These are phyloP conservation scores for Zosterops hypoxanthus DNA, from an alignment of 2,113 vertebrate species.

Conservation along the genomic window DNA sequence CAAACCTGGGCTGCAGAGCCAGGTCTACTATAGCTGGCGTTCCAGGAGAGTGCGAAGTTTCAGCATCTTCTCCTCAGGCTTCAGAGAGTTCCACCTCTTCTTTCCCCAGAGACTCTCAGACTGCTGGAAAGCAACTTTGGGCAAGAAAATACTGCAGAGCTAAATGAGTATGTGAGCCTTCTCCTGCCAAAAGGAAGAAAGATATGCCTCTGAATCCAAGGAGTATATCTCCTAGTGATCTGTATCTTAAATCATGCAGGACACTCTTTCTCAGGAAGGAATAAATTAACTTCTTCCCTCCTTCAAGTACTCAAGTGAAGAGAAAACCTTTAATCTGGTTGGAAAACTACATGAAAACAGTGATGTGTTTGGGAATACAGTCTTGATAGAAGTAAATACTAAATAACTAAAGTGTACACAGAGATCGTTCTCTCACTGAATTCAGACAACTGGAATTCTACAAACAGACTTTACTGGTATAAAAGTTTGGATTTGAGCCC, in stretches of 20 bases:
- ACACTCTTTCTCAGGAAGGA: not conserved
- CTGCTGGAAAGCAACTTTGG: not conserved
- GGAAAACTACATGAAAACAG: not conserved
- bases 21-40: not conserved
- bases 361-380: not conserved
- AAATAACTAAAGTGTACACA: not conserved
- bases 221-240: not conserved
- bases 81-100: not conserved
- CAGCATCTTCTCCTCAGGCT: not conserved
- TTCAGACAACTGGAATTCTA: not conserved
- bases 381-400: not conserved
- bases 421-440: not conserved
- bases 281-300: not conserved
- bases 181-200: not conserved
- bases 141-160: not conserved
- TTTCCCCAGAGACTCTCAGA: not conserved
- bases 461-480: not conserved
- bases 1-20: not conserved
- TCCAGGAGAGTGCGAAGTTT: not conserved
- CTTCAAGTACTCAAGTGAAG: not conserved
- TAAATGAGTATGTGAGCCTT: not conserved
- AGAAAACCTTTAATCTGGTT: not conserved
- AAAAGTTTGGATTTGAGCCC: not conserved
- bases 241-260: not conserved
- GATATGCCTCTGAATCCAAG: not conserved